Evolutionary conservation across 2,888 invertebrate species (phyloP).

Genomic region (Leucophenga maculata): DNA sequence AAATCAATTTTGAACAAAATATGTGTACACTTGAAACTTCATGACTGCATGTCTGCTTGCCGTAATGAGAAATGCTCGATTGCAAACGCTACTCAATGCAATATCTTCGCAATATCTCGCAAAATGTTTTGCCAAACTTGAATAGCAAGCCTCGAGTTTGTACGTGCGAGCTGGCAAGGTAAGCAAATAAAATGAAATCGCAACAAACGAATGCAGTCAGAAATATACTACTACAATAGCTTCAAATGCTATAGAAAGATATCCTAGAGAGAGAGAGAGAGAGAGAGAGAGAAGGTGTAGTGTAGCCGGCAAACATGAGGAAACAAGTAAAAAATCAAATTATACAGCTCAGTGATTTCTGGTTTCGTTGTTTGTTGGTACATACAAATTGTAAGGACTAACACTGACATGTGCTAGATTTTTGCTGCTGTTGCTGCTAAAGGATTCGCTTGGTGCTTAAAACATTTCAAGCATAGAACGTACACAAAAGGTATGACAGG

Average conservation of each 20-base stretch:
- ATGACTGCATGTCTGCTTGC: too few relatives aligned
- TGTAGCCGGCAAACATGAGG: slow-evolving; percentile 3
- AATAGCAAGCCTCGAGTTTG: too few relatives aligned
- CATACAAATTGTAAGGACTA: neutral
- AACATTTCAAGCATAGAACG: neutral
- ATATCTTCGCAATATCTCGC: too few relatives aligned
- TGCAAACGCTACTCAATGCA: too few relatives aligned
- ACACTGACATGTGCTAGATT: neutral
- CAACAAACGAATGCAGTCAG: neutral
- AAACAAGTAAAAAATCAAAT: slow-evolving; percentile 64
- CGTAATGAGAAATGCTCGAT: too few relatives aligned
- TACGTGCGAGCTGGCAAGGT: neutral
- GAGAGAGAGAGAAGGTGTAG: too few relatives aligned
- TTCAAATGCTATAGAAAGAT: too few relatives aligned
- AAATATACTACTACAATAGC: neutral
- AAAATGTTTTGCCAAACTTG: too few relatives aligned
- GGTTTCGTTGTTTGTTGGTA: slow-evolving; percentile 58
- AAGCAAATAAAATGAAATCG: slow-evolving; percentile 13
- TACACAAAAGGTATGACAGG: slow-evolving; percentile 3
- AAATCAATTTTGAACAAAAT: too few relatives aligned
- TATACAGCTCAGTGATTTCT: slow-evolving; percentile 70
- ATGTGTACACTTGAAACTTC: too few relatives aligned
- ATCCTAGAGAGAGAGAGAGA: too few relatives aligned
- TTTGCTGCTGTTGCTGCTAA: neutral
- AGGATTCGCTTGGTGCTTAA: neutral